Percentiles rank a stretch among this genome's conserved stretches.
Conservation (phyloP, 2,113 vertebrate species). For the Oreochromis aureus region DNA sequence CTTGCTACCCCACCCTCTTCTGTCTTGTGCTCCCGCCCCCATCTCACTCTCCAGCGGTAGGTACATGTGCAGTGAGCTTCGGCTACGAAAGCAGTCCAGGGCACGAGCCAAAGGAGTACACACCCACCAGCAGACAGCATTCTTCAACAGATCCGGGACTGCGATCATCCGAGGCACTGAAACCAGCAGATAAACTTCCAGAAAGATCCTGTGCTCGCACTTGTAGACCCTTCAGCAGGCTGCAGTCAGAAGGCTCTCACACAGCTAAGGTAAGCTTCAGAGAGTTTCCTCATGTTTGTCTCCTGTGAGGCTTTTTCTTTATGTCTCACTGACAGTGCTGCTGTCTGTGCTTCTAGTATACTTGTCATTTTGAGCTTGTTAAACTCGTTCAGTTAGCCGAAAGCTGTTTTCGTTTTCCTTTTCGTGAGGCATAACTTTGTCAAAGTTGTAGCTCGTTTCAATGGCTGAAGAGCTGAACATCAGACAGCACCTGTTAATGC, state of each 20-base stretch:
- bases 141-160: constrained; percentile 26
- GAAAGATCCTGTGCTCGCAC: background rate
- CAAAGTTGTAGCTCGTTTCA: background rate
- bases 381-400: background rate
- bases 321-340: background rate
- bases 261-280: constrained; percentile 25
- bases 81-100: constrained; percentile 55
- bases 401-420: background rate
- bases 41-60: constrained; percentile 14
- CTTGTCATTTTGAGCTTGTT: background rate
- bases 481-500: background rate
- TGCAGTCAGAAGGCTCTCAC: background rate
- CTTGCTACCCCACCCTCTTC: constrained; percentile 31
- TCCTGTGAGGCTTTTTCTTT: background rate
- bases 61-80: constrained; percentile 55
- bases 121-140: constrained; percentile 47
- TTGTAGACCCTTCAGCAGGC: background rate
- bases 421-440: background rate
- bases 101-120: constrained; percentile 57
- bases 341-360: background rate
- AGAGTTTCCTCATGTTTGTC: background rate
- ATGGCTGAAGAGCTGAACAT: background rate
- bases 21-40: constrained; percentile 3
- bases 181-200: constrained; percentile 26
- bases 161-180: constrained; percentile 5